A percentile compares a stretch with the other conserved stretches of the same genome.
Conservation (phyloP, 1,140 invertebrate species). For the Hypsibius dujardini region DNA sequence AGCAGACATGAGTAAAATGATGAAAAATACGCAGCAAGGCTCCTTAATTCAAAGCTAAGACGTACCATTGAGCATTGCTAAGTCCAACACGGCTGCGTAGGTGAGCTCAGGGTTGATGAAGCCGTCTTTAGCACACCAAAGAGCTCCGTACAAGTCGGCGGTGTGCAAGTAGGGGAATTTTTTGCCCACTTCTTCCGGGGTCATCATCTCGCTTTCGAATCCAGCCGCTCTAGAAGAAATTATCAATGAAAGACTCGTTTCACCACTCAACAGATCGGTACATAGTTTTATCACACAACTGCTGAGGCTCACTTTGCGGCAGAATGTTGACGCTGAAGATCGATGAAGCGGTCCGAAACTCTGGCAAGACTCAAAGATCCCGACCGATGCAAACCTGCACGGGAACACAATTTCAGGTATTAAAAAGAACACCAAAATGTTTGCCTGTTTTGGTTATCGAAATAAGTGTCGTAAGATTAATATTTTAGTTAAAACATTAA, state of each 20-base stretch:
- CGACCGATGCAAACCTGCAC: constrained; percentile 23
- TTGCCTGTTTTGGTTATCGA: no score
- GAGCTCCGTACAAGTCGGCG: constrained; percentile 63
- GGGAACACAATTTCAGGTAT: no score
- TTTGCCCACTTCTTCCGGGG: constrained; percentile 53
- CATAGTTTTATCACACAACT: background rate
- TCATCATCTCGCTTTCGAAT: constrained; percentile 41
- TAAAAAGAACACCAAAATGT: no score
- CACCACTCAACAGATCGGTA: background rate
- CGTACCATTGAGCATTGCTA: constrained; percentile 48
- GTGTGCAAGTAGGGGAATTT: constrained; percentile 59
- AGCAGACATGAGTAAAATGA: no score
- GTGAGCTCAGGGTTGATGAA: constrained; percentile 67
- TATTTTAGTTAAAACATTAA: no score
- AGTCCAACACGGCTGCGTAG: constrained; percentile 51
- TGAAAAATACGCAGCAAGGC: no score
- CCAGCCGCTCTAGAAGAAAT: constrained; percentile 26
- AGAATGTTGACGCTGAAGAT: constrained; percentile 28
- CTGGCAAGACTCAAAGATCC: background rate
- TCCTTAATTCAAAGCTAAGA: no score
- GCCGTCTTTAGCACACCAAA: constrained; percentile 83
- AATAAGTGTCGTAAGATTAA: no score
- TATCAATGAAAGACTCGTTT: background rate
- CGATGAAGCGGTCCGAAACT: constrained; percentile 9
- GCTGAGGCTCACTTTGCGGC: constrained; percentile 27